Conservation (phyloP, 37 sponge, comb jelly and placozoan species). For the Lycopodina hypogea region DNA sequence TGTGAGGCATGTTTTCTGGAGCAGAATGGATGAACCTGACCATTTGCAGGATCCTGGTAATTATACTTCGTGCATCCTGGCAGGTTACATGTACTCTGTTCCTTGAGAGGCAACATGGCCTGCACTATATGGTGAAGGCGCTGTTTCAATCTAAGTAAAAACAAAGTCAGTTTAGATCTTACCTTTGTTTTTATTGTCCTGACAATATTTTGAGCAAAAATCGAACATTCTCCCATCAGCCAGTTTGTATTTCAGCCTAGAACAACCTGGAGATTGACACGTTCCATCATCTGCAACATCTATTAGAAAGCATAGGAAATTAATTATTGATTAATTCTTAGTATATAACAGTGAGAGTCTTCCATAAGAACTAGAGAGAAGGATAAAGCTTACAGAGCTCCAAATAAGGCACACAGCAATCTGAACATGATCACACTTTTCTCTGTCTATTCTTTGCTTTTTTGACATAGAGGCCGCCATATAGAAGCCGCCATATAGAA, state of each 20-base stretch:
- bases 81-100: slow-evolving; percentile 26
- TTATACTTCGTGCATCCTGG: slow-evolving; percentile 50
- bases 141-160: background rate
- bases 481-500: too few relatives aligned
- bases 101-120: background rate
- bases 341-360: too few relatives aligned
- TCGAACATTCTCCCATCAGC: slow-evolving; percentile 32
- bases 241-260: background rate
- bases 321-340: background rate
- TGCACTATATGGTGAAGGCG: background rate
- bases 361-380: too few relatives aligned
- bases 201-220: slow-evolving; percentile 28
- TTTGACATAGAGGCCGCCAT: too few relatives aligned
- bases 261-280: slow-evolving; percentile 33
- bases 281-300: background rate
- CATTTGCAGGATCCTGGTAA: slow-evolving; percentile 46
- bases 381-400: too few relatives aligned
- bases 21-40: slow-evolving; percentile 55
- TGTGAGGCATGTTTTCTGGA: slow-evolving; percentile 47
- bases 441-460: too few relatives aligned
- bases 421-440: too few relatives aligned
- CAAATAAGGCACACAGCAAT: too few relatives aligned
- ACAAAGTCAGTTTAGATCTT: background rate
- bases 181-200: background rate
- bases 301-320: background rate